Evolutionary conservation across 2,888 invertebrate species (phyloP), one percentile per base, ranked within the genome.

Genomic region (Theristus sp.): DNA sequence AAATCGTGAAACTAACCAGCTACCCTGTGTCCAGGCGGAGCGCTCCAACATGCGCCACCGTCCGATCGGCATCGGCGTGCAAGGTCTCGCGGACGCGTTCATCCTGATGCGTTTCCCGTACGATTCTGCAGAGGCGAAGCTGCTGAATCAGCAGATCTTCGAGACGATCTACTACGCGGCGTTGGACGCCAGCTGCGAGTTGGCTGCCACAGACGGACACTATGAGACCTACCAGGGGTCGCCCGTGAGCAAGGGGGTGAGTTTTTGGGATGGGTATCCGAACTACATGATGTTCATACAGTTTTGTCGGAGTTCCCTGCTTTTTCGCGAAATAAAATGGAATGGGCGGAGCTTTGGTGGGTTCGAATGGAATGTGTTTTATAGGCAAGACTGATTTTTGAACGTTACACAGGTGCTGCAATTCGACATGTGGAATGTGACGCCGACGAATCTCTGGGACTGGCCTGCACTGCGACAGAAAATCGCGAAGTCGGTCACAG

Each of bases 91-190:
- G 0, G 98, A 99, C 79, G 84, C 94, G 20, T 91, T 96, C 75
- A 86, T 96, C 64, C 76, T 93, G 56, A 85, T 49, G 49, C 49
- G 49, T 57, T 82, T 83, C 75, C 88, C 96, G 1, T 98, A 91
- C 74, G 94, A 93, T 71, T 87, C 89, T 71, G 82, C 84, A 59
- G 82, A 86, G 71, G 91, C 96, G 0, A 81, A 83, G 62, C 78
- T 84, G 67, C 78, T 98, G 27, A 99, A 99, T 76, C 85, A 84
- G 67, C 85, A 91, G 73, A 93, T 99, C 67, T 99, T 98, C 76
- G 96, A 98, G 80, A 94, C 94, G 0, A 84, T 98, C 66, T 98
- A 99, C 75, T 91, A 86, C 76, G 90, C 87, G n/a, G 90, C 96
- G 0, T 76, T 98, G 63, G 93, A 96, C 76, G 87, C 91, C 0